A percentile compares a stretch with the other conserved stretches of the same genome.
phyloP scores from a whole-genome alignment of 2,888 invertebrate genomes.

The Deroplatys truncata region DNA sequence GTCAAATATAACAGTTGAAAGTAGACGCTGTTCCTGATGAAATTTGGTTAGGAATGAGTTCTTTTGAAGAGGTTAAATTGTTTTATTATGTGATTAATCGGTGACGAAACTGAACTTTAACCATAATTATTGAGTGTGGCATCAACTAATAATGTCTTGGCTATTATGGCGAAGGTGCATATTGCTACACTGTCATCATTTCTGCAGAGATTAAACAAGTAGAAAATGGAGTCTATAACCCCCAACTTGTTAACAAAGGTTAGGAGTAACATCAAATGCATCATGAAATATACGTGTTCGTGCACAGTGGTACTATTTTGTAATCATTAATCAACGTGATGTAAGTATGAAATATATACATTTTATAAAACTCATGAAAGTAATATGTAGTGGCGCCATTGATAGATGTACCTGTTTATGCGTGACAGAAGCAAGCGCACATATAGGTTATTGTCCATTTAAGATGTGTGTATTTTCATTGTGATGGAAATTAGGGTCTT shows the following conservation, averaged over 20 bases:
- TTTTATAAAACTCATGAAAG: neutral
- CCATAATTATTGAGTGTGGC: neutral
- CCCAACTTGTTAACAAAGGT: constrained; percentile 13
- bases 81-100: neutral
- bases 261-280: neutral
- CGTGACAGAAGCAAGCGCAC: neutral
- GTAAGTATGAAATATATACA: neutral
- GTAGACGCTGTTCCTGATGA: constrained; percentile 44
- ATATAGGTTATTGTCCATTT: neutral
- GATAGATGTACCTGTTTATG: neutral
- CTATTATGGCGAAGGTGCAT: neutral
- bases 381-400: neutral
- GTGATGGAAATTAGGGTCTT: neutral
- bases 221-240: constrained; percentile 11
- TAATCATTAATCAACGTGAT: neutral
- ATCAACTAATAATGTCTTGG: neutral
- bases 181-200: neutral
- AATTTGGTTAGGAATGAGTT: constrained; percentile 48
- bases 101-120: neutral
- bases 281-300: neutral
- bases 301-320: neutral
- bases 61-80: constrained; percentile 36
- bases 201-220: constrained; percentile 10
- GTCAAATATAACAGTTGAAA: constrained; percentile 34
- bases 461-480: neutral